These are phyloP conservation scores for Drosophila antonietae DNA, from an alignment of 2,888 invertebrate genomes.

Conservation along the genomic window DNA sequence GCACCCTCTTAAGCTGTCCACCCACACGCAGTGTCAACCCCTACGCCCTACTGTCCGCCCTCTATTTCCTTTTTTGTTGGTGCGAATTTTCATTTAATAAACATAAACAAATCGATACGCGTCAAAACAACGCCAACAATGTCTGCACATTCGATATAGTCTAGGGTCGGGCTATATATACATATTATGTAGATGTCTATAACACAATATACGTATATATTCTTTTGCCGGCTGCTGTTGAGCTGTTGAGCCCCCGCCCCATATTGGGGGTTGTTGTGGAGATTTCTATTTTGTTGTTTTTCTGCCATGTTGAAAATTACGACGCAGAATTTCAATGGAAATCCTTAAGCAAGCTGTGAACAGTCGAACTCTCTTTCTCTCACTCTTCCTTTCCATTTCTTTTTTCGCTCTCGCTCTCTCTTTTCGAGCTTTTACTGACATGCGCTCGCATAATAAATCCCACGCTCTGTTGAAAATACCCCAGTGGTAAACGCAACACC, in stretches of 20 bases:
- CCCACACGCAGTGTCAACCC: slow-evolving; percentile 15
- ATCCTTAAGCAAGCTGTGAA: slow-evolving; percentile 50
- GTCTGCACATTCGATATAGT: slow-evolving; percentile 18
- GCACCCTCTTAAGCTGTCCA: slow-evolving; percentile 11
- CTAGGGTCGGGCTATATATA: background rate
- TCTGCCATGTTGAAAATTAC: slow-evolving; percentile 70
- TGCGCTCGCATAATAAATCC: slow-evolving; percentile 51
- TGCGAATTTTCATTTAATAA: slow-evolving; percentile 71
- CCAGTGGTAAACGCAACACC: slow-evolving; percentile 14
- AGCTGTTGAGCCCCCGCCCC: slow-evolving; percentile 1
- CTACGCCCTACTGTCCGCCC: slow-evolving; percentile 18
- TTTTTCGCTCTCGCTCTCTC: too few species aligned
- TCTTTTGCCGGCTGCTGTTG: slow-evolving; percentile 53
- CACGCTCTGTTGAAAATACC: slow-evolving; percentile 33
- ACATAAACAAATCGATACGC: slow-evolving; percentile 81
- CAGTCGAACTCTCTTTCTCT: background rate
- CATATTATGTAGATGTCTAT: slow-evolving; percentile 7
- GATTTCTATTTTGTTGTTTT: slow-evolving; percentile 13
- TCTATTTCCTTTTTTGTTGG: slow-evolving; percentile 11
- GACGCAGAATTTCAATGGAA: slow-evolving; percentile 64
- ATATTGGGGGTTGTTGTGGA: slow-evolving; percentile 40
- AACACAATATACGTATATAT: slow-evolving; percentile 16
- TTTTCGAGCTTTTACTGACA: slow-evolving; percentile 2
- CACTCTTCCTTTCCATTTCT: background rate
- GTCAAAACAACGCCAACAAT: slow-evolving; percentile 72